These are phyloP conservation scores for Villa cingulata DNA, from an alignment of 2,888 invertebrate genomes.

Conservation along the genomic window DNA sequence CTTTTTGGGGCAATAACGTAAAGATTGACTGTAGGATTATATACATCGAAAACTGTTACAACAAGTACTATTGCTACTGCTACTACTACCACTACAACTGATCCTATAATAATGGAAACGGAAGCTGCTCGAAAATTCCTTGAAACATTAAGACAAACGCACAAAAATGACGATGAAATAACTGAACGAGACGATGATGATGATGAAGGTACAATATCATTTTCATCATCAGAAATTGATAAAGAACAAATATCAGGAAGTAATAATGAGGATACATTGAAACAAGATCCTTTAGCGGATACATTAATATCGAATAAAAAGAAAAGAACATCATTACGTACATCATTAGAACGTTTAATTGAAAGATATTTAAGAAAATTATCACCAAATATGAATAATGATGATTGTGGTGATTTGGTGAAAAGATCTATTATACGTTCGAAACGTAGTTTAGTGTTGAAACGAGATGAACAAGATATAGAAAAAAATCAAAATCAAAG, in stretches of 20 bases:
- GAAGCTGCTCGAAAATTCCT: constrained; percentile 20
- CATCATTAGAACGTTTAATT: constrained; percentile 18
- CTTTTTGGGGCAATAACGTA: too few species aligned
- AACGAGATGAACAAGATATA: not conserved
- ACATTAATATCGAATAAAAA: constrained; percentile 12
- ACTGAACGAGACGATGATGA: not conserved
- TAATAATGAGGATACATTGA: constrained; percentile 1
- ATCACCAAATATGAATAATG: constrained; percentile 14
- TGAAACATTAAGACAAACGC: constrained; percentile 18
- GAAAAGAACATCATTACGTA: constrained; percentile 15
- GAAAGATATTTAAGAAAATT: constrained; percentile 19
- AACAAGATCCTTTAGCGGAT: constrained; percentile 5
- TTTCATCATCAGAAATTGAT: not conserved
- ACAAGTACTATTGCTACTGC: too few species aligned
- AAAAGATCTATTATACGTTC: constrained; percentile 2
- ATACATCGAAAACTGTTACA: too few species aligned
- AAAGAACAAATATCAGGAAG: not conserved
- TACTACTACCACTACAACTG: too few species aligned
- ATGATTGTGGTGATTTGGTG: constrained; percentile 11
- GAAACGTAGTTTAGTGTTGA: too few species aligned
- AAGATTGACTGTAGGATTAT: too few species aligned
- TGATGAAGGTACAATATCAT: not conserved
- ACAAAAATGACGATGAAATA: constrained; percentile 13
- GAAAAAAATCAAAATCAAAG: not conserved
- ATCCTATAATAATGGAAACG: constrained; percentile 16